Conservation (phyloP, 2,797 vertebrate genomes). For the Rhadinocentrus ornatus region DNA sequence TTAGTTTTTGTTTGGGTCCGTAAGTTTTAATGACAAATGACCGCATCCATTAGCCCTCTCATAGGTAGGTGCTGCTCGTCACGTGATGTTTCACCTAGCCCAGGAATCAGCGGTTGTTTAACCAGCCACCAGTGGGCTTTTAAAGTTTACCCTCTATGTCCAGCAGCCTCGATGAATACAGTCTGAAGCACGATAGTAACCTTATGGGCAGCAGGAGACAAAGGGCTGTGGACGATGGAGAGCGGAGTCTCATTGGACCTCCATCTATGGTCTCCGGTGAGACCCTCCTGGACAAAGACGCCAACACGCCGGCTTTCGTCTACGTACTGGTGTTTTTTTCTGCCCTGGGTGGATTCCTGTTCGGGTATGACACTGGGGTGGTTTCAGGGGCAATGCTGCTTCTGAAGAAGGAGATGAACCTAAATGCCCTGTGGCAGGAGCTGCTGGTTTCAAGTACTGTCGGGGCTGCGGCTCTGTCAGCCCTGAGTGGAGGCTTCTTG, state of each 20-base stretch:
- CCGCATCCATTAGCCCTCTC: neutral
- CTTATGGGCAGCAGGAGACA: constrained; percentile 83
- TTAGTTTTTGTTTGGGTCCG: no score
- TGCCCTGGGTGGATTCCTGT: constrained; percentile 94
- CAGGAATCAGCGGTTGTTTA: neutral
- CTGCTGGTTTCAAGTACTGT: constrained; percentile 94
- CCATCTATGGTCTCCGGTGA: constrained; percentile 47
- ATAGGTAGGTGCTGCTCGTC: neutral
- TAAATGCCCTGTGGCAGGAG: constrained; percentile 94
- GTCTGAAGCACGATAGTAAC: constrained; percentile 82
- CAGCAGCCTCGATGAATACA: constrained; percentile 76
- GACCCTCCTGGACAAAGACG: constrained; percentile 68
- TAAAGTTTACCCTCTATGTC: constrained; percentile 23
- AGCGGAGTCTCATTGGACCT: constrained; percentile 78
- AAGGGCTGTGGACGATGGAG: constrained; percentile 73
- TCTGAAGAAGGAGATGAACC: constrained; percentile 90
- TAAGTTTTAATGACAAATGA: neutral
- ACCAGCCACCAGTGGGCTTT: neutral
- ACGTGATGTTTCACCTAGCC: neutral
- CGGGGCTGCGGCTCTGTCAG: constrained; percentile 90
- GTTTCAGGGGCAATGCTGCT: constrained; percentile 96
- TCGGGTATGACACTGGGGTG: constrained; percentile 97
- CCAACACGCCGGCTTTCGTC: constrained; percentile 82
- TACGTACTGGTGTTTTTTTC: constrained; percentile 90
- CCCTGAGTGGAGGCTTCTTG: constrained; percentile 88